Conservation (phyloP, 2,797 vertebrate genomes). For the Phoebastria nigripes region DNA sequence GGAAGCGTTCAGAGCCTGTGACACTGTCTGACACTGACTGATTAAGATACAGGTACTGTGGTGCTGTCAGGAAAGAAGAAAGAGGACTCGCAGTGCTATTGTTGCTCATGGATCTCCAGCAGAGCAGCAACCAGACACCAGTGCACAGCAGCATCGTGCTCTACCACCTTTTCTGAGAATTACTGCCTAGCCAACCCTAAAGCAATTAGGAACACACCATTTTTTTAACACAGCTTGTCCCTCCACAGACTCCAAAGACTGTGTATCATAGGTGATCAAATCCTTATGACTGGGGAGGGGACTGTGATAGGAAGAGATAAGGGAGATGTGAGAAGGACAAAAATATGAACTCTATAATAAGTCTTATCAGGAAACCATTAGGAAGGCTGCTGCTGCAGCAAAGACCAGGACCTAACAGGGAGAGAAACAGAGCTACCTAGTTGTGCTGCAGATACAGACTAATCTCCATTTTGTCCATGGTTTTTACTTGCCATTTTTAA, state of each 20-base stretch:
- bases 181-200: neutral
- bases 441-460: neutral
- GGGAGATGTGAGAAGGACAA: neutral
- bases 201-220: neutral
- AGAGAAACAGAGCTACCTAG: neutral
- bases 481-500: neutral
- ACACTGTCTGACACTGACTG: slow-evolving; percentile 43
- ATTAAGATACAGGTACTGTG: slow-evolving; percentile 47
- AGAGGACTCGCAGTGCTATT: slow-evolving; percentile 10
- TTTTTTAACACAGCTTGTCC: neutral
- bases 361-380: neutral
- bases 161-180: neutral
- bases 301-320: neutral
- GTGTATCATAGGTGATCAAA: neutral
- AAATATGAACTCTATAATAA: neutral
- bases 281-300: neutral
- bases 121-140: slow-evolving; percentile 24
- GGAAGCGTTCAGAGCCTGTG: slow-evolving; percentile 34
- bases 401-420: neutral
- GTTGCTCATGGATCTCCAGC: slow-evolving; percentile 31
- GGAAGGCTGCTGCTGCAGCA: neutral
- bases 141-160: slow-evolving; percentile 14
- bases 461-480: neutral
- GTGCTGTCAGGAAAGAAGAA: slow-evolving; percentile 42
- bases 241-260: neutral